These are phyloP conservation scores for Empidonax alnorum DNA, from an alignment of 2,113 vertebrate genomes.

Conservation along the genomic window DNA sequence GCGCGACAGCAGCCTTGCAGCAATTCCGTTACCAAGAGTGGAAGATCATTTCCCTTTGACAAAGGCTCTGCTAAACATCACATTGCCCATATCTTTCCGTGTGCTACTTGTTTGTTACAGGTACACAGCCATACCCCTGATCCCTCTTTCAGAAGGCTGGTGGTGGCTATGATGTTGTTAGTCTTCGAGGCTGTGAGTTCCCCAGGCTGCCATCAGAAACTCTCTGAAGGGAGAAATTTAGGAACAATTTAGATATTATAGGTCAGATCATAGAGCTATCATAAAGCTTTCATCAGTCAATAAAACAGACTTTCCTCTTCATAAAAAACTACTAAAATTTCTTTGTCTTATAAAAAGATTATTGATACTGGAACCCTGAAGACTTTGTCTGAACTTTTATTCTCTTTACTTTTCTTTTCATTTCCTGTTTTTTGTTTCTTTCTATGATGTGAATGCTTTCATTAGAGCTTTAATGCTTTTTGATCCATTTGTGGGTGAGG, in stretches of 20 bases:
- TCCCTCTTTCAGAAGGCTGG: neutral
- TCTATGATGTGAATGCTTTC: conserved; percentile 3
- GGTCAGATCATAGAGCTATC: conserved; percentile 64
- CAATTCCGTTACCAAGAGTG: neutral
- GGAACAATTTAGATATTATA: conserved; percentile 71
- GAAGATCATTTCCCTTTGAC: neutral
- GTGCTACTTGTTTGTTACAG: neutral
- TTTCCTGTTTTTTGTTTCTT: conserved; percentile 59
- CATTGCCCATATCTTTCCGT: neutral
- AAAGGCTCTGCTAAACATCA: neutral
- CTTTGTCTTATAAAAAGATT: conserved; percentile 62
- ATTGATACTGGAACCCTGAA: conserved; percentile 67
- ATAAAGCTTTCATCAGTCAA: conserved; percentile 79
- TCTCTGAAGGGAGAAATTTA: conserved; percentile 39
- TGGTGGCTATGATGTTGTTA: neutral
- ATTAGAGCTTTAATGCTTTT: conserved; percentile 34
- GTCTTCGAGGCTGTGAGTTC: neutral
- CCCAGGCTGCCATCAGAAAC: neutral
- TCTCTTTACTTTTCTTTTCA: conserved; percentile 59
- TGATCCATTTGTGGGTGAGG: conserved; percentile 13
- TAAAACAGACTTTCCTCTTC: conserved; percentile 71
- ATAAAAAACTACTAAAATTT: conserved; percentile 53
- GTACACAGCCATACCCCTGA: neutral
- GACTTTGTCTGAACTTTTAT: conserved; percentile 69
- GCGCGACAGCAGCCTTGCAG: neutral